Evolutionary conservation across 2,113 vertebrate genomes (phyloP).

Genomic region (Oxyura jamaicensis): DNA sequence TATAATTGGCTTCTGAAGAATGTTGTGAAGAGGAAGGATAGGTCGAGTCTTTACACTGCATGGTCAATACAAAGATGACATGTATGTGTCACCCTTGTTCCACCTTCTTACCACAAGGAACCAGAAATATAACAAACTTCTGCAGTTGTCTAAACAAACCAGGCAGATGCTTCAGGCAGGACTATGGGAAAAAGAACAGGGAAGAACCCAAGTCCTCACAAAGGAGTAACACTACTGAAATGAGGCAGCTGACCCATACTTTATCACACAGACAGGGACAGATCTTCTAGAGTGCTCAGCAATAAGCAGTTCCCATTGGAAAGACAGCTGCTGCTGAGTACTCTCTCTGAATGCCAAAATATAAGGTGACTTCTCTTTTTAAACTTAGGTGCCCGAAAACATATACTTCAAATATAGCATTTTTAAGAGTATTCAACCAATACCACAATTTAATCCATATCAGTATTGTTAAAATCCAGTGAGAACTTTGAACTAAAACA

Average conservation of each 20-base stretch:
- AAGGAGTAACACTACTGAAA: background rate
- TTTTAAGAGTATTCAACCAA: background rate
- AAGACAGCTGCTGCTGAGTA: background rate
- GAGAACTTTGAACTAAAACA: background rate
- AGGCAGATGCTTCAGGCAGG: background rate
- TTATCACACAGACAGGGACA: background rate
- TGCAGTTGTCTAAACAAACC: background rate
- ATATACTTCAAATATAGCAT: accelerated
- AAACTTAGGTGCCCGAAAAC: background rate
- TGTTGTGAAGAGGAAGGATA: background rate
- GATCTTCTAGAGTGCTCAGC: background rate
- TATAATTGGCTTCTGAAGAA: background rate
- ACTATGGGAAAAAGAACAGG: background rate
- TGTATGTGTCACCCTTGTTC: background rate
- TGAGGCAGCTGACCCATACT: background rate
- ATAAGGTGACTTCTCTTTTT: background rate
- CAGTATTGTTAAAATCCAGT: background rate
- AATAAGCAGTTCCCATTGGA: background rate
- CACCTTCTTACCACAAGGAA: background rate
- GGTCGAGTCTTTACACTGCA: background rate
- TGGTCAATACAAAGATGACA: background rate
- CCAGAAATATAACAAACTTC: background rate
- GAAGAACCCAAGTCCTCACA: background rate
- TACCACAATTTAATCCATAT: background rate
- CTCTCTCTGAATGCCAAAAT: background rate